phyloP scores from a whole-genome alignment of 2,888 invertebrate species.

The Parnassius smintheus region DNA sequence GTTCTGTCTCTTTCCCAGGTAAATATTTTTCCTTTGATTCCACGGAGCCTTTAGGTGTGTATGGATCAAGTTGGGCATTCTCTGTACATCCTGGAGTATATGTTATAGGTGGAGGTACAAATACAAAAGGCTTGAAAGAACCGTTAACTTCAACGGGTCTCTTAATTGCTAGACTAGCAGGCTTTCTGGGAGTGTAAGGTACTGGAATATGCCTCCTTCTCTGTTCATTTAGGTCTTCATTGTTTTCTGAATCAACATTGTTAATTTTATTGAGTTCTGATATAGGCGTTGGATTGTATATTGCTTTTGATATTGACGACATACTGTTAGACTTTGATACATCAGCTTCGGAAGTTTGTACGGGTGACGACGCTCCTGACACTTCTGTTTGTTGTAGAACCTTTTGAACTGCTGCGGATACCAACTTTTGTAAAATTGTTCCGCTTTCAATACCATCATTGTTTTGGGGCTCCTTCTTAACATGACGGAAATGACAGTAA shows the following conservation, averaged over 20 bases:
- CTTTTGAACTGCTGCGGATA: slow-evolving; percentile 83
- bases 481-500: slow-evolving; percentile 95
- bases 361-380: slow-evolving; percentile 41
- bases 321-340: slow-evolving; percentile 32
- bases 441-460: slow-evolving; percentile 71
- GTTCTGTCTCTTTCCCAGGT: slow-evolving; percentile 61
- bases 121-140: slow-evolving; percentile 63
- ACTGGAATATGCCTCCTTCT: slow-evolving; percentile 74
- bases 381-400: slow-evolving; percentile 77
- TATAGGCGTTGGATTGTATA: slow-evolving; percentile 85
- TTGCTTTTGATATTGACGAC: slow-evolving; percentile 66
- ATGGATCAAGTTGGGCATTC: slow-evolving; percentile 57
- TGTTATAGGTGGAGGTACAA: slow-evolving; percentile 58
- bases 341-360: slow-evolving; percentile 31
- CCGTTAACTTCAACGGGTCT: slow-evolving; percentile 62
- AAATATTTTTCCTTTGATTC: slow-evolving; percentile 66
- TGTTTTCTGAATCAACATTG: slow-evolving; percentile 51
- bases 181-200: slow-evolving; percentile 76
- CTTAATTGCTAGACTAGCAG: slow-evolving; percentile 58
- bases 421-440: slow-evolving; percentile 79
- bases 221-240: slow-evolving; percentile 58
- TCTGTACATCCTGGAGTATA: slow-evolving; percentile 68
- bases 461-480: slow-evolving; percentile 83
- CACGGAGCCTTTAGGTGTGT: slow-evolving; percentile 62
- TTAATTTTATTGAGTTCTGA: slow-evolving; percentile 79